Conservation (phyloP, 2,113 vertebrate genomes). For the Lampris incognitus region DNA sequence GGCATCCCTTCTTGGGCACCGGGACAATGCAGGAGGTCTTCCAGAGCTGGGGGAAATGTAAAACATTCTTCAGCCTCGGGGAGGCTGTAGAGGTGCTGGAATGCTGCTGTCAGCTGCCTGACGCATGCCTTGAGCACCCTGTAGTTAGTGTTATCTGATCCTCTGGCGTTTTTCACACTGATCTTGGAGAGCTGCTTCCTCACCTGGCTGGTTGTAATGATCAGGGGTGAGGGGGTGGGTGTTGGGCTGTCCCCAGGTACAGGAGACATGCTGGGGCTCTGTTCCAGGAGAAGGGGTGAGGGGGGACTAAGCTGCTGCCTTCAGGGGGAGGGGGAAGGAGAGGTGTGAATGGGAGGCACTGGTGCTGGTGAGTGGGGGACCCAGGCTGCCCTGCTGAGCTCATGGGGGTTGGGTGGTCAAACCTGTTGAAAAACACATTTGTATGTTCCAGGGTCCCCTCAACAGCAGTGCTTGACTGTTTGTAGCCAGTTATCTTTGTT, state of each 20-base stretch:
- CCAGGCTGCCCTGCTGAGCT: background rate
- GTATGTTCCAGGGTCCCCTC: background rate
- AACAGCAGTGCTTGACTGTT: background rate
- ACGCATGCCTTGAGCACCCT: too few relatives aligned
- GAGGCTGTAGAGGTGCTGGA: too few relatives aligned
- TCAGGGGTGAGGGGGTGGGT: background rate
- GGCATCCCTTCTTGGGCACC: too few relatives aligned
- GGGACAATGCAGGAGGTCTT: too few relatives aligned
- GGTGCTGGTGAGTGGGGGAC: background rate
- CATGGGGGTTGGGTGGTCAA: background rate
- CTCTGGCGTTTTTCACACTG: too few relatives aligned
- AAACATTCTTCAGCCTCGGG: too few relatives aligned
- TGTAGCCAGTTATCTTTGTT: background rate
- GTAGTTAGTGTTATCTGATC: too few relatives aligned
- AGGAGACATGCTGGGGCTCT: background rate
- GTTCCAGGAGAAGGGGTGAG: background rate
- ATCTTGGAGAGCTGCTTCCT: too few relatives aligned
- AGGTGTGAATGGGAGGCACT: background rate
- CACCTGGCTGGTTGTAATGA: too few relatives aligned
- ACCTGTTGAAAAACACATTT: conserved; percentile 1
- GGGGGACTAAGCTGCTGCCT: background rate
- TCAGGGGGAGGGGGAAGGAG: background rate
- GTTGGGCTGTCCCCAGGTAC: background rate
- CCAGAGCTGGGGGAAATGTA: too few relatives aligned
- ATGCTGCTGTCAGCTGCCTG: too few relatives aligned